phyloP scores from a whole-genome alignment of 1,140 invertebrate genomes.

The Notospermus geniculatus region DNA sequence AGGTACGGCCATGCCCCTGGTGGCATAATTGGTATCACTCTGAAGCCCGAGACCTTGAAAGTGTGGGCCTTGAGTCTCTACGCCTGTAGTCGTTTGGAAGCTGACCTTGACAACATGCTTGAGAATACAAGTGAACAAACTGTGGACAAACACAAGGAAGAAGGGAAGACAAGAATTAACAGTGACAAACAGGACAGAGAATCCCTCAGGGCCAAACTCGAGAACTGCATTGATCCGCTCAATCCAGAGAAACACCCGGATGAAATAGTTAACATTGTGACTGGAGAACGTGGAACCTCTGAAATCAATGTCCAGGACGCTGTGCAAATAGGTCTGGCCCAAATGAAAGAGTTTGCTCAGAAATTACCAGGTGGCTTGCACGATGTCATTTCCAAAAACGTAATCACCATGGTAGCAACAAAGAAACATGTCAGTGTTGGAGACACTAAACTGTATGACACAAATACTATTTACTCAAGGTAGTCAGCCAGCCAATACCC shows the following conservation, averaged over 20 bases:
- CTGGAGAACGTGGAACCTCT: slow-evolving; percentile 11
- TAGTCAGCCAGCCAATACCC: too few species aligned
- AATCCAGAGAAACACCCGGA: not conserved
- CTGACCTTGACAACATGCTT: slow-evolving; percentile 1
- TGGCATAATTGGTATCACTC: slow-evolving; percentile 25
- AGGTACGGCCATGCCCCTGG: slow-evolving; percentile 26
- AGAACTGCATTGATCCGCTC: slow-evolving; percentile 14
- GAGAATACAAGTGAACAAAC: not conserved
- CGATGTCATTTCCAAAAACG: not conserved
- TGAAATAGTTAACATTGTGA: slow-evolving; percentile 17
- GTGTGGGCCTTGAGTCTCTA: slow-evolving; percentile 25
- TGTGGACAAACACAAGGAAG: slow-evolving; percentile 15
- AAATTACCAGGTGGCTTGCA: not conserved
- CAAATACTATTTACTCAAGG: slow-evolving; percentile 6
- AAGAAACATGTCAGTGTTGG: not conserved
- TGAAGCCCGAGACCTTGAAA: slow-evolving; percentile 16
- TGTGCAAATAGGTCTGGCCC: not conserved
- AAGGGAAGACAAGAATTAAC: slow-evolving; percentile 13
- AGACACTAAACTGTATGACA: not conserved
- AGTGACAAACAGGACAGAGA: slow-evolving; percentile 10
- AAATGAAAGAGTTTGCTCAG: slow-evolving; percentile 15
- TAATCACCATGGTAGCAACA: not conserved
- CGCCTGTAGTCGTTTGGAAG: slow-evolving; percentile 13
- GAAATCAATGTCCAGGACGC: slow-evolving; percentile 16
- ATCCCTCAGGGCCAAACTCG: too few species aligned